Evolutionary conservation across 2,113 vertebrate species (phyloP).

Genomic region (Chaetorhynchus papuensis): DNA sequence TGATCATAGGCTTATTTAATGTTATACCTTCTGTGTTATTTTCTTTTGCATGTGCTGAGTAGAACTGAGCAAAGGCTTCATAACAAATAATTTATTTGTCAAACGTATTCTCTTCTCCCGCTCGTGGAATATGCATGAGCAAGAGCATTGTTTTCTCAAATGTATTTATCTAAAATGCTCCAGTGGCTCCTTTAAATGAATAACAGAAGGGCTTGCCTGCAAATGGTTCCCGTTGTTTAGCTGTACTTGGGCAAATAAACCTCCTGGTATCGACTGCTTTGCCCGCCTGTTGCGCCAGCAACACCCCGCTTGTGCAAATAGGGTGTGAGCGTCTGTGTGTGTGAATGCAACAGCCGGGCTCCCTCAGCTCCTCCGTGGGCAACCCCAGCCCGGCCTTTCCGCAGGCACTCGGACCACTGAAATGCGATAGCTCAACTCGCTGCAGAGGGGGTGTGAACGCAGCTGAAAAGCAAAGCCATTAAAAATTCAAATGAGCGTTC

Average conservation of each 20-base stretch:
- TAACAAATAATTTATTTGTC: slow-evolving; percentile 63
- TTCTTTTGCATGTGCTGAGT: slow-evolving; percentile 19
- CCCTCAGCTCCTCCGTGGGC: background rate
- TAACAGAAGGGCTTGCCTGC: background rate
- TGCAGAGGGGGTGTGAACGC: background rate
- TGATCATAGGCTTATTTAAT: slow-evolving; percentile 11
- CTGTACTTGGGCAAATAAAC: slow-evolving; percentile 6
- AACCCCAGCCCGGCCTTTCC: background rate
- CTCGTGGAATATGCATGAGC: background rate
- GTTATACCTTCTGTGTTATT: background rate
- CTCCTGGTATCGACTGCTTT: background rate
- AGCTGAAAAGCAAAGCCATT: slow-evolving; percentile 26
- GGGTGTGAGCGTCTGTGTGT: background rate
- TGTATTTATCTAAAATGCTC: background rate
- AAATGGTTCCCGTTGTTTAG: background rate
- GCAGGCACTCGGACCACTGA: accelerated
- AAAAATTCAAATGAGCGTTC: slow-evolving; percentile 55
- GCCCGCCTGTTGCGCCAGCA: slow-evolving; percentile 2
- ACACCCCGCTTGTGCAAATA: background rate
- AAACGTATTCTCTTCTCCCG: background rate
- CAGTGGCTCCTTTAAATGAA: background rate
- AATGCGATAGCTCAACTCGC: accelerated
- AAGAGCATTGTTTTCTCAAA: background rate
- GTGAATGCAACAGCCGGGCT: background rate
- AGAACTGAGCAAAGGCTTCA: slow-evolving; percentile 31